A percentile compares a stretch with the other conserved stretches of the same genome.
Conservation (phyloP, 2,888 invertebrate species). For the Abrostola tripartita region DNA sequence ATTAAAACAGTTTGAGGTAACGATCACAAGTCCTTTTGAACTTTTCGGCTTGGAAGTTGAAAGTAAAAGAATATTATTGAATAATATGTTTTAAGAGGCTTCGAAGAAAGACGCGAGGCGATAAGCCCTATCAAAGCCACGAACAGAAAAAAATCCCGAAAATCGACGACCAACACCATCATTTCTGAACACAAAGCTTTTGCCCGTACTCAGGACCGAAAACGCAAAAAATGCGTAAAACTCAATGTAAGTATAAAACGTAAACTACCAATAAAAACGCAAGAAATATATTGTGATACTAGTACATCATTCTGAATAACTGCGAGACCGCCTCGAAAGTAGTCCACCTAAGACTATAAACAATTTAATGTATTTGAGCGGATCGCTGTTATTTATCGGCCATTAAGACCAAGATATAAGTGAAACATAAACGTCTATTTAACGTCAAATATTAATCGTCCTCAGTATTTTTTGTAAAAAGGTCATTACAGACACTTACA, state of each 20-base stretch:
- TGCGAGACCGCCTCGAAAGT: conserved; percentile 13
- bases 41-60: neutral
- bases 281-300: neutral
- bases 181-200: no score
- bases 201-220: no score
- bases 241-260: neutral
- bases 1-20: neutral
- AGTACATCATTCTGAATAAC: conserved; percentile 14
- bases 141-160: neutral
- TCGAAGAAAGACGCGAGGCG: no score
- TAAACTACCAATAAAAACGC: conserved; percentile 1
- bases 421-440: neutral
- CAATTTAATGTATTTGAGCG: conserved; percentile 18
- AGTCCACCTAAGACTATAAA: conserved; percentile 11
- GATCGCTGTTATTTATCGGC: conserved; percentile 20
- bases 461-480: no score
- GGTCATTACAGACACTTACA: no score
- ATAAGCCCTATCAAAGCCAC: no score
- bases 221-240: no score
- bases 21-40: neutral
- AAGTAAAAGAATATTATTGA: neutral
- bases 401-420: conserved; percentile 4
- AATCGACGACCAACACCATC: no score
- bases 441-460: neutral
- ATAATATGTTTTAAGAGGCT: no score